These are phyloP conservation scores for Thunnus albacares DNA, from an alignment of 2,797 vertebrate genomes.

Conservation along the genomic window DNA sequence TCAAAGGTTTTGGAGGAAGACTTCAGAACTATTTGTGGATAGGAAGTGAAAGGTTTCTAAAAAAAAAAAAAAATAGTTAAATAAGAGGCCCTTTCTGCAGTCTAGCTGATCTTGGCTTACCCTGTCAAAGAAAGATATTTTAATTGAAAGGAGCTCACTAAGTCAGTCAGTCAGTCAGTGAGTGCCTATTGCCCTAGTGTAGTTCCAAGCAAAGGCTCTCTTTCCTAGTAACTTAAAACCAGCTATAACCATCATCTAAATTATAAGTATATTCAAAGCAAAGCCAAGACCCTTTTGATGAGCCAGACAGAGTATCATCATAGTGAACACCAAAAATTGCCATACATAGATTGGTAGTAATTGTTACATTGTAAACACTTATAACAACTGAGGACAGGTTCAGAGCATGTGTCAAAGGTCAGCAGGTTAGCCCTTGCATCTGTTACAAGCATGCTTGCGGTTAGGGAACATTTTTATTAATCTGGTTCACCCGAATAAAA, in stretches of 20 bases:
- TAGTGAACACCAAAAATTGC: too few relatives aligned
- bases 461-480: too few relatives aligned
- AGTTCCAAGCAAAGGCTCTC: constrained; percentile 14
- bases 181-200: background rate
- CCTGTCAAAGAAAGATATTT: constrained; percentile 17
- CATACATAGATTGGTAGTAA: too few relatives aligned
- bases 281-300: too few relatives aligned
- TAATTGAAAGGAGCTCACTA: constrained; percentile 23
- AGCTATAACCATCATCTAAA: background rate
- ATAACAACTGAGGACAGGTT: too few relatives aligned
- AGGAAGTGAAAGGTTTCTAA: constrained; percentile 9
- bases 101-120: background rate
- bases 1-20: background rate
- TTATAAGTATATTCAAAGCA: too few relatives aligned
- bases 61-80: background rate
- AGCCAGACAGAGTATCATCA: too few relatives aligned
- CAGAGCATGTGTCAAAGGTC: too few relatives aligned
- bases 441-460: too few relatives aligned
- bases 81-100: background rate
- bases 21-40: constrained; percentile 34
- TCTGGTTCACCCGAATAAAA: too few relatives aligned
- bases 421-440: too few relatives aligned
- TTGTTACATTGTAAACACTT: too few relatives aligned
- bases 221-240: constrained; percentile 11
- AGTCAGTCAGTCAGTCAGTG: constrained; percentile 24